Base-by-base conservation (phyloP, 2,888 invertebrate genomes). In the Melipona beecheii region DNA sequence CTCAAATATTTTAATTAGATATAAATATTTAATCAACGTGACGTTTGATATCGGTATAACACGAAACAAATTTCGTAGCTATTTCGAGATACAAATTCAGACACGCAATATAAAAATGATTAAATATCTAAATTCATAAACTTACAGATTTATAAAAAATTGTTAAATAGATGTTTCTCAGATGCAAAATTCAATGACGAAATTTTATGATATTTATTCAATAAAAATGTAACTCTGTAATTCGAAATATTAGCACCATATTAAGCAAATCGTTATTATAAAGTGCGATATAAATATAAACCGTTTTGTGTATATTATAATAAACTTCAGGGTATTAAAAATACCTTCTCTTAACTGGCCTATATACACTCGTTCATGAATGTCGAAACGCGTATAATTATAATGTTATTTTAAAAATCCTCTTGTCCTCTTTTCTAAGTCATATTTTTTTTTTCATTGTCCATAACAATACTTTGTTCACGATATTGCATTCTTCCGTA, bases 331-430 rank as follows among this genome's bases (percentile, higher is more conserved):
- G 69, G 65, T 79, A 79, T 76, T 60, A 72, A 75, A 83, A 84
- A 76, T 76, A 83, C 79, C 75, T 82, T 82, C 54, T 69, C 52
- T 60, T 54, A 62, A 83, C 81, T 75, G 71, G 62, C 62, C 68
- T 52, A 73, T 77, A 24, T 77, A 77, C 70, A 77, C 60, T 70
- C 54, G 21, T 56, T 60, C 24, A 21, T 5, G 52, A 75, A 74
- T 69, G 50, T 75, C 56, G 13, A 50, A 69, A 72, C 27, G 49
- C n/a, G 21, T 36, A 24, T 9, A 75, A 24, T 71, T 52, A 52
- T 21, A 72, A 74, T 68, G 56, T 64, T 62, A 31, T 43, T 72
- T 69, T 24, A 15, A n/a, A 73, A 27, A 69, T 31, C 27, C 24
- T 31, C 52, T 21, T 17, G 27, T 64, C 31, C 11, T 31, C 5